Percentiles rank a stretch among this genome's conserved stretches.
phyloP scores from a whole-genome alignment of 2,888 invertebrate genomes.

The Oscheius sp. region DNA sequence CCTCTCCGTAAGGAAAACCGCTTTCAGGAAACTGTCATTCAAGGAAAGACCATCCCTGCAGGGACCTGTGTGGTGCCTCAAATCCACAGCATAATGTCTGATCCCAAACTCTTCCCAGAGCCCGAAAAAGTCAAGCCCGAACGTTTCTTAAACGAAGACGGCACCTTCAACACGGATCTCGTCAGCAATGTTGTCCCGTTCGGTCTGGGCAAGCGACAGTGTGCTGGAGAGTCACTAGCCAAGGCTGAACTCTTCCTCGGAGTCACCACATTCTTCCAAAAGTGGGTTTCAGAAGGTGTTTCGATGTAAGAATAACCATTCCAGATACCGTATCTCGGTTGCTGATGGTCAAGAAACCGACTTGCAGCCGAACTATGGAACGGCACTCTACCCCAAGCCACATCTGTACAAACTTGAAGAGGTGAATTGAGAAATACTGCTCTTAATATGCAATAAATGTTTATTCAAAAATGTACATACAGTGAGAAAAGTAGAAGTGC shows the following conservation, averaged over 20 bases:
- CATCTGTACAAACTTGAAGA: no score
- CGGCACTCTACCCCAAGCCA: no score
- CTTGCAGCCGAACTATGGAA: no score
- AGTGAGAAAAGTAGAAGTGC: no score
- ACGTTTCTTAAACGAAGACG: constrained; percentile 51
- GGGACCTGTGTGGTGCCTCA: constrained; percentile 40
- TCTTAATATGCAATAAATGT: no score
- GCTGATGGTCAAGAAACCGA: no score
- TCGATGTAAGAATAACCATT: background rate
- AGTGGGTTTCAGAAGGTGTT: background rate
- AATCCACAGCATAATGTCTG: constrained; percentile 44
- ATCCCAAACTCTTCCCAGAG: constrained; percentile 49
- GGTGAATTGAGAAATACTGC: no score
- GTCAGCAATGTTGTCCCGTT: constrained; percentile 2
- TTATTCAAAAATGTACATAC: no score
- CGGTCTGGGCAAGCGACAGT: constrained; percentile 28
- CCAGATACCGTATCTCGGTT: no score
- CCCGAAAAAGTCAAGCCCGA: constrained; percentile 51
- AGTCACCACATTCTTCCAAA: constrained; percentile 16
- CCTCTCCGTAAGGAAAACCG: no score
- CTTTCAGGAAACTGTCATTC: constrained; percentile 19
- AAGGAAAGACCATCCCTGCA: constrained; percentile 33
- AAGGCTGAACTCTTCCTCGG: constrained; percentile 20
- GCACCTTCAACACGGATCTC: constrained; percentile 43
- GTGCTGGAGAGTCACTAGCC: constrained; percentile 29